Conservation (phyloP, 92 coral and sea anemone species). For the Heliopora coerulea region DNA sequence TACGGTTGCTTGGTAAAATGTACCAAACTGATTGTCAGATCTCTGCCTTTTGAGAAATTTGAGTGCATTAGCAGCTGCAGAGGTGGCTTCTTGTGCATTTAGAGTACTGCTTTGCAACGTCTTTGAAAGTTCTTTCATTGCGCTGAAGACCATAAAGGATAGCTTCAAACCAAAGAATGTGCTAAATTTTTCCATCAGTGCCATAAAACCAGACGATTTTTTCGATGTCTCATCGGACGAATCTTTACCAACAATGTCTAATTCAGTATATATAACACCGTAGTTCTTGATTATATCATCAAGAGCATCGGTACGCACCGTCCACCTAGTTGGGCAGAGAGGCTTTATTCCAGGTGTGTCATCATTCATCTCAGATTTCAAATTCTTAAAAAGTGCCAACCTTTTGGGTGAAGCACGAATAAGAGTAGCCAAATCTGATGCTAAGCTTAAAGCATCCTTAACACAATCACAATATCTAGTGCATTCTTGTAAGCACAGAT, state of each 20-base stretch:
- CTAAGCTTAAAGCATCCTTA: too few species aligned
- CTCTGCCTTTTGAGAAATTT: constrained; percentile 9
- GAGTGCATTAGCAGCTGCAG: constrained; percentile 31
- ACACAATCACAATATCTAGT: too few species aligned
- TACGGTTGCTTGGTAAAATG: background rate
- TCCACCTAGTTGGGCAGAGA: constrained; percentile 41
- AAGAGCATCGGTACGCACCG: constrained; percentile 31
- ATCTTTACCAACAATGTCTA: background rate
- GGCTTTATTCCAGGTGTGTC: too few species aligned
- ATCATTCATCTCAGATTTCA: too few species aligned
- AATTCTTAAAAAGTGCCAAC: too few species aligned
- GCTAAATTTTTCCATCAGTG: constrained; percentile 1
- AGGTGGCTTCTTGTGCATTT: constrained; percentile 42
- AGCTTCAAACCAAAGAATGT: constrained; percentile 19
- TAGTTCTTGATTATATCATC: constrained; percentile 25
- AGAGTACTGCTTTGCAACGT: constrained; percentile 37
- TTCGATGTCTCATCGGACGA: background rate
- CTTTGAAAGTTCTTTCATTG: constrained; percentile 7
- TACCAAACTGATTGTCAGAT: constrained; percentile 18
- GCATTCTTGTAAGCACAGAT: too few species aligned
- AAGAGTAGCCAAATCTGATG: too few species aligned
- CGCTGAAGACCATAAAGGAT: constrained; percentile 12
- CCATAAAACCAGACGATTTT: constrained; percentile 3
- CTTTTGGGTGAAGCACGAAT: too few species aligned
- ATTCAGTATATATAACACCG: background rate